Evolutionary conservation across 2,797 vertebrate genomes (phyloP), one percentile per base, ranked within the genome.

Genomic region (Pyrocephalus nanus): DNA sequence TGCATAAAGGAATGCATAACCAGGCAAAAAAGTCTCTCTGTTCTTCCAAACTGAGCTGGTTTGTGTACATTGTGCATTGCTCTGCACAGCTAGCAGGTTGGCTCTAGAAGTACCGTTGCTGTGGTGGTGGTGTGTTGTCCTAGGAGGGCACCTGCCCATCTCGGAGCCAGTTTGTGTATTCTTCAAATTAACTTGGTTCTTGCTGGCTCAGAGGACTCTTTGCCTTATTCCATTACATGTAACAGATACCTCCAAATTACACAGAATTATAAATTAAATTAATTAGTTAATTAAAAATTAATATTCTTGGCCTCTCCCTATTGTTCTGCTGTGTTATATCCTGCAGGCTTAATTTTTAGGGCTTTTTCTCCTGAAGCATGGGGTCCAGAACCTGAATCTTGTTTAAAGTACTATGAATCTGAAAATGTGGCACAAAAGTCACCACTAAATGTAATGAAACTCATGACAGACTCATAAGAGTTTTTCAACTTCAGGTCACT

Each of bases 61-160:
- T 53, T 51, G 78, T 64, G 16, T 82, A 18, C 8, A 0, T 12
- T 27, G 9, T 29, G 50, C 1, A 2, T 6, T 48, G 69, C 2
- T 85, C 19, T 27, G 14, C 38, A 15, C 54, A 84, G 47, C 34
- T 30, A n/a, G n/a, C 84, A 47, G 45, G 2, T 16, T 0, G 0
- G 42, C 27, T 47, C 50, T 36, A 22, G 55, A 21, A 36, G 38
- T 40, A 50, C 11, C 7, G 1, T 6, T 38, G 34, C n/a, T 0
- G 0, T 15, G 36, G 17, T 27, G 32, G 8, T 30, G 38, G 1
- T 19, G 12, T 36, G 34, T 12, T 40, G 21, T 40, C 51, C 23
- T 40, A 12, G 48, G 30, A 1, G 8, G 2, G 22, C 0, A 1
- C 23, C 72, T 57, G 51, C 57, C n/a, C 42, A 0, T 0, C 30